These are phyloP conservation scores for Pecten maximus DNA, from an alignment of 2,888 invertebrate species.

Conservation along the genomic window DNA sequence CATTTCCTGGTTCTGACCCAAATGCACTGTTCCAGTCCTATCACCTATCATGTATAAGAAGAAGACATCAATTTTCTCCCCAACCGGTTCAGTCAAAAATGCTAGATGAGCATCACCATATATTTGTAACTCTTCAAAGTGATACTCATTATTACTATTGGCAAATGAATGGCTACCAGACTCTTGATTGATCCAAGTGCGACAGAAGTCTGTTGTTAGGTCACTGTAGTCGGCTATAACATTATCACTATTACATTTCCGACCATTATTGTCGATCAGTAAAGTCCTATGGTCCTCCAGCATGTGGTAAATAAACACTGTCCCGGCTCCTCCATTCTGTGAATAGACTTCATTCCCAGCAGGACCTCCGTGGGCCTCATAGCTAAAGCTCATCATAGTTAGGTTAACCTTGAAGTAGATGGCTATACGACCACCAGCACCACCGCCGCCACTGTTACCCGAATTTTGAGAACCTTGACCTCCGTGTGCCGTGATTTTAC, in stretches of 20 bases:
- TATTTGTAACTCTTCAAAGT: conserved; percentile 70
- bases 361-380: conserved; percentile 66
- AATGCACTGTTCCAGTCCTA: conserved; percentile 73
- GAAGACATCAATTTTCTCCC: conserved; percentile 61
- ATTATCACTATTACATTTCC: conserved; percentile 60
- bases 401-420: conserved; percentile 70
- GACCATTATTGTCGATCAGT: conserved; percentile 68
- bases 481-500: conserved; percentile 70
- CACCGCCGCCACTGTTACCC: conserved; percentile 66
- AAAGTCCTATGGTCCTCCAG: conserved; percentile 67
- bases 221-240: conserved; percentile 64
- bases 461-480: conserved; percentile 60
- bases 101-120: conserved; percentile 70
- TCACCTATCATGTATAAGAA: conserved; percentile 77
- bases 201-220: conserved; percentile 65
- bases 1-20: conserved; percentile 68
- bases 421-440: conserved; percentile 73
- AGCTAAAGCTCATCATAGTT: conserved; percentile 71
- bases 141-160: conserved; percentile 60
- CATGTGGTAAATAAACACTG: conserved; percentile 70
- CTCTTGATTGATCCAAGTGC: conserved; percentile 69
- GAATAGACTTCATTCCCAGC: conserved; percentile 55
- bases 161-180: conserved; percentile 67
- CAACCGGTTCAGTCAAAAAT: conserved; percentile 61
- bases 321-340: conserved; percentile 72